A percentile compares a stretch with the other conserved stretches of the same genome.
These are phyloP conservation scores for Rhynchophorus ferrugineus DNA, from an alignment of 1,140 invertebrate genomes.

Conservation along the genomic window DNA sequence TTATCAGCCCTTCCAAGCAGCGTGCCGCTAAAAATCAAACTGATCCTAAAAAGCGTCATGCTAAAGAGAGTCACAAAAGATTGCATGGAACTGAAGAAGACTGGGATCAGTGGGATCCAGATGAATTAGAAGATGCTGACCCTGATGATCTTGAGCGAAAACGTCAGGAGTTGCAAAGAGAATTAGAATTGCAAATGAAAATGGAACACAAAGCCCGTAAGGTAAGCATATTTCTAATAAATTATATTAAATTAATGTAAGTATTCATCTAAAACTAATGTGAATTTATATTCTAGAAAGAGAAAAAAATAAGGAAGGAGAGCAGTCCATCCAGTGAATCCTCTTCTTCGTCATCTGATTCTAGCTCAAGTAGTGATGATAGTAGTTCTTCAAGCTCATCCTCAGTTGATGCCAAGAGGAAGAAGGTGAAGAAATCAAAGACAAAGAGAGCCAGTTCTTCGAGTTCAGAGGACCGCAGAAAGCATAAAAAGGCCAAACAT, in stretches of 20 bases:
- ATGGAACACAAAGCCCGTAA: constrained; percentile 49
- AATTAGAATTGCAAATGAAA: constrained; percentile 68
- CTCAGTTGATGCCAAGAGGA: constrained; percentile 41
- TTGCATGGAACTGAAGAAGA: constrained; percentile 59
- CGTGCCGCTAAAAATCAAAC: constrained; percentile 56
- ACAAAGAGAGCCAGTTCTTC: constrained; percentile 53
- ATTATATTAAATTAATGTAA: no score
- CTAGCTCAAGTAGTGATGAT: constrained; percentile 52
- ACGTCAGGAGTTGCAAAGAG: constrained; percentile 65
- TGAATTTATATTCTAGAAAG: constrained; percentile 22
- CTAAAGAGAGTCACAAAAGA: constrained; percentile 55
- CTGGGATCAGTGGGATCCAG: constrained; percentile 69
- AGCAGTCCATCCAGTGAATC: constrained; percentile 60
- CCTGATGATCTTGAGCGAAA: constrained; percentile 71
- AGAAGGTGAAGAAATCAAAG: constrained; percentile 48
- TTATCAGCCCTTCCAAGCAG: constrained; percentile 67
- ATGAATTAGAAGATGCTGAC: constrained; percentile 73
- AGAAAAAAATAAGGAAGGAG: constrained; percentile 48
- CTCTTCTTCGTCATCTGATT: constrained; percentile 53
- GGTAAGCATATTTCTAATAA: background rate
- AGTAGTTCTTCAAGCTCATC: constrained; percentile 49
- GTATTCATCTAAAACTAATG: no score
- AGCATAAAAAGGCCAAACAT: constrained; percentile 41
- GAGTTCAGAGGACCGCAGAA: constrained; percentile 47
- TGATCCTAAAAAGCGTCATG: constrained; percentile 50